These are phyloP conservation scores for Microtus richardsoni DNA, from an alignment of 2,113 vertebrate genomes.

Conservation along the genomic window DNA sequence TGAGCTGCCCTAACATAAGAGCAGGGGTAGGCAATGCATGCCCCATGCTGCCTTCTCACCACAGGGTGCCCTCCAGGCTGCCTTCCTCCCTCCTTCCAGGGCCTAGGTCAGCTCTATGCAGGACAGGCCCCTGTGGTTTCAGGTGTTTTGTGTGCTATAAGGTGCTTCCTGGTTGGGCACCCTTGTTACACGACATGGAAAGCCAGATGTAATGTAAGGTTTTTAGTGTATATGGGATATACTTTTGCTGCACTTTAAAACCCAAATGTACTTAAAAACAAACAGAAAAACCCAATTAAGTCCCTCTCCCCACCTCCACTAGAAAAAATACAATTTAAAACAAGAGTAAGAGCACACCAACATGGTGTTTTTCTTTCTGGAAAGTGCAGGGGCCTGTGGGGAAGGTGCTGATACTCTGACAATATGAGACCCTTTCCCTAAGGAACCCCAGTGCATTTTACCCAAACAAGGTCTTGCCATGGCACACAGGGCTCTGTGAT, in stretches of 20 bases:
- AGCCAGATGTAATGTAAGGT: not conserved
- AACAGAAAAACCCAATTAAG: slow-evolving; percentile 44
- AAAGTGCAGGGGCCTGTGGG: not conserved
- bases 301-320: slow-evolving; percentile 63
- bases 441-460: not conserved
- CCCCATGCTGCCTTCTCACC: not conserved
- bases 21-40: not conserved
- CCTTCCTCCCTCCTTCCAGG: not conserved
- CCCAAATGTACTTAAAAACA: slow-evolving; percentile 51
- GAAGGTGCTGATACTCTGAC: not conserved
- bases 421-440: not conserved
- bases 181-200: not conserved
- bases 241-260: not conserved
- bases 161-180: not conserved
- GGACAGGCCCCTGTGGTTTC: not conserved
- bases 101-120: not conserved
- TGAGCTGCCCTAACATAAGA: not conserved
- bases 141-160: not conserved
- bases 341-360: slow-evolving; percentile 12
- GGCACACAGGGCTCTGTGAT: not conserved
- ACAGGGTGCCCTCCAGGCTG: not conserved
- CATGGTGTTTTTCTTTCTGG: too few species aligned
- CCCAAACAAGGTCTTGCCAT: not conserved
- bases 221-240: not conserved
- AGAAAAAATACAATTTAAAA: slow-evolving; percentile 67